phyloP scores from a whole-genome alignment of 2,888 invertebrate genomes.

The Cerceris ruficornis region DNA sequence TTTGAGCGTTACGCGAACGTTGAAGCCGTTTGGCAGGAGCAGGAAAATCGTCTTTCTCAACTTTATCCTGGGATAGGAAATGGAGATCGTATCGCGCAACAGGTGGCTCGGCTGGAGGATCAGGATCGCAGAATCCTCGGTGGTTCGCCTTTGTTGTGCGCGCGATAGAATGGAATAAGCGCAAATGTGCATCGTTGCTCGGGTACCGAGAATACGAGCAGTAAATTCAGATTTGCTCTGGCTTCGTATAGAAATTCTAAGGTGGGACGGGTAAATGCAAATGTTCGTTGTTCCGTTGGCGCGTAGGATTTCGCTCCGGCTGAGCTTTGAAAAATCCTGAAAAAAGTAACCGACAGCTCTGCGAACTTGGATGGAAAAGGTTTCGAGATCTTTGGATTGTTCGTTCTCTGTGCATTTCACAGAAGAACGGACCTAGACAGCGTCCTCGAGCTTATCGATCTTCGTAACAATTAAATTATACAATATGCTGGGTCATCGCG shows the following conservation, averaged over 20 bases:
- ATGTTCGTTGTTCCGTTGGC: background rate
- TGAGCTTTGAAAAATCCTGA: too few relatives aligned
- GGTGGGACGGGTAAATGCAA: too few relatives aligned
- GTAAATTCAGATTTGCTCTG: conserved; percentile 1
- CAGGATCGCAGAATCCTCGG: conserved; percentile 29
- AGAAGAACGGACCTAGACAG: too few relatives aligned
- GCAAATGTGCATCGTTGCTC: background rate
- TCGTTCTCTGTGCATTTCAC: too few relatives aligned
- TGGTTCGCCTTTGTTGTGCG: conserved; percentile 10
- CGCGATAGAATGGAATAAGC: conserved; percentile 12
- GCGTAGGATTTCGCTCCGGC: background rate
- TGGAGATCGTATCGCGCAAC: conserved; percentile 18
- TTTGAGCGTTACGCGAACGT: too few relatives aligned
- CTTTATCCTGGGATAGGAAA: background rate
- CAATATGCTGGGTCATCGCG: too few relatives aligned
- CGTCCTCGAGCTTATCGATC: too few relatives aligned
- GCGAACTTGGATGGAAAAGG: too few relatives aligned
- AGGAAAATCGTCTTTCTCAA: background rate
- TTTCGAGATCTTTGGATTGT: too few relatives aligned
- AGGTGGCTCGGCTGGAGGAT: conserved; percentile 1
- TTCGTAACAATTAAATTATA: too few relatives aligned
- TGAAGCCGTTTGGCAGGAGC: background rate
- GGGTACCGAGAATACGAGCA: background rate
- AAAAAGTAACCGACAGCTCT: too few relatives aligned
- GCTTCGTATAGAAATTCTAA: background rate